A percentile compares a stretch with the other conserved stretches of the same genome.
Evolutionary conservation across 1,140 invertebrate species (phyloP).

Genomic region (Steinernema khuongi): DNA sequence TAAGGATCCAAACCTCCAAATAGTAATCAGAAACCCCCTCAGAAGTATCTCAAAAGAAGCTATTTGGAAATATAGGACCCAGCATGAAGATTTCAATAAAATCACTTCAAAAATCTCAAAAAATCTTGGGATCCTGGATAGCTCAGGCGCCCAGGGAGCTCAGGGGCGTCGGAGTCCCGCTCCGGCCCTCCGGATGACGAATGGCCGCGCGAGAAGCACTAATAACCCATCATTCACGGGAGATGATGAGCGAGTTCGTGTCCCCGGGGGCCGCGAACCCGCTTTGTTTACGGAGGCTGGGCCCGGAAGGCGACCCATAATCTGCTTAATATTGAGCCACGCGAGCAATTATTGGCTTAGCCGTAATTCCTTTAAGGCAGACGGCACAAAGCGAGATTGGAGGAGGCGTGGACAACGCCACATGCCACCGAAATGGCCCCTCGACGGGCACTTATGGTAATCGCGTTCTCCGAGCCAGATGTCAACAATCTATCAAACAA

Average conservation of each 20-base stretch:
- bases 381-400: not conserved
- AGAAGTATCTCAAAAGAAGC: no score
- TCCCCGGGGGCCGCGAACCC: not conserved
- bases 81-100: no score
- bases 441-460: not conserved
- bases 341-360: not conserved
- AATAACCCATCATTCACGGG: conserved; percentile 7
- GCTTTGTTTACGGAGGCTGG: conserved; percentile 14
- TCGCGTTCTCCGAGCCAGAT: not conserved
- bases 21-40: no score
- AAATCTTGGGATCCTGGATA: no score
- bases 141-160: no score
- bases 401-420: not conserved
- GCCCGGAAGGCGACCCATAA: not conserved
- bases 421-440: not conserved
- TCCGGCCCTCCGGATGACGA: not conserved
- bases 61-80: no score
- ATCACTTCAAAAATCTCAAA: no score
- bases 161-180: no score
- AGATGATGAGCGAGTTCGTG: not conserved
- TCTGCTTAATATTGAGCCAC: conserved; percentile 8
- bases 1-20: no score
- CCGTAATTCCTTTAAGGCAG: conserved; percentile 1
- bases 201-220: not conserved
- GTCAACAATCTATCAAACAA: not conserved